These are phyloP conservation scores for Eristalinus aeneus DNA, from an alignment of 2,888 invertebrate species.

Conservation along the genomic window DNA sequence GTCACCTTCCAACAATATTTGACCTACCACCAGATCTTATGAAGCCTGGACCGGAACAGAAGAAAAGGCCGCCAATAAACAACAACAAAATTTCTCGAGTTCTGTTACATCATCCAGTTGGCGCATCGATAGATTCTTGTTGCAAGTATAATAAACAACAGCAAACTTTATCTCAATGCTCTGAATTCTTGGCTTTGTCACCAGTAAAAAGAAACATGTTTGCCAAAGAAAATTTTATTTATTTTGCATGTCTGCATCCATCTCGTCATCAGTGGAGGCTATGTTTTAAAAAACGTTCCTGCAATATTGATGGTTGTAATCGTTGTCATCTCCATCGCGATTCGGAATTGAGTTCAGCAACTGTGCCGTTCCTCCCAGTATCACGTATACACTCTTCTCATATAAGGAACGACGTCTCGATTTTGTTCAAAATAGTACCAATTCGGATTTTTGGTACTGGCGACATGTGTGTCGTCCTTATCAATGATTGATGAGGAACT, in stretches of 20 bases:
- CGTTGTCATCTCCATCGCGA: not conserved
- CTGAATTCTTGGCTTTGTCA: too few relatives aligned
- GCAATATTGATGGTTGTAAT: not conserved
- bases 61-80: too few relatives aligned
- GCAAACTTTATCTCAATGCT: too few relatives aligned
- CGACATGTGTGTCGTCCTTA: not conserved
- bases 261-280: not conserved
- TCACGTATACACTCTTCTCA: not conserved
- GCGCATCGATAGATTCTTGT: too few relatives aligned
- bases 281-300: not conserved
- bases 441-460: not conserved
- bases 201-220: too few relatives aligned
- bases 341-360: not conserved
- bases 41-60: too few relatives aligned
- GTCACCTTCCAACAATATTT: not conserved
- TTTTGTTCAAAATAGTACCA: not conserved
- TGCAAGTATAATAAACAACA: too few relatives aligned
- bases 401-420: not conserved
- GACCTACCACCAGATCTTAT: not conserved
- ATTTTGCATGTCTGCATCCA: not conserved
- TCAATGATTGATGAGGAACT: conserved; percentile 24
- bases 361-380: not conserved
- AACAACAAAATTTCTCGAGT: too few relatives aligned
- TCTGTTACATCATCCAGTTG: too few relatives aligned
- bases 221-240: too few relatives aligned